Conservation (phyloP, 2,113 vertebrate genomes). For the Sorex fumeus region DNA sequence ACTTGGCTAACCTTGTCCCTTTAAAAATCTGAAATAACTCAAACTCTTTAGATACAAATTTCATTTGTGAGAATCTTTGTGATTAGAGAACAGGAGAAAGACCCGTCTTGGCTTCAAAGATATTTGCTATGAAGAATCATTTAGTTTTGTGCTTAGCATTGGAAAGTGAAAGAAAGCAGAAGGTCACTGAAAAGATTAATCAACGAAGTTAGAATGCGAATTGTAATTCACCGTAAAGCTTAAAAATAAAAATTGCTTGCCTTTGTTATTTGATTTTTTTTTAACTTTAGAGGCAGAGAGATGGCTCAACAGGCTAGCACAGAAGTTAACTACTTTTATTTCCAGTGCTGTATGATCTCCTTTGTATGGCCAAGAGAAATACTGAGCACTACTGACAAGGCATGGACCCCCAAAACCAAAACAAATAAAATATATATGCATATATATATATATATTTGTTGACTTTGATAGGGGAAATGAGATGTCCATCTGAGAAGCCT, state of each 20-base stretch:
- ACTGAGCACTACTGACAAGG: too few species aligned
- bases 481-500: too few species aligned
- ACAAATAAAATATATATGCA: too few species aligned
- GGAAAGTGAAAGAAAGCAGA: background rate
- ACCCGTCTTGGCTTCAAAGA: background rate
- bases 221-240: conserved; percentile 8
- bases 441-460: too few species aligned
- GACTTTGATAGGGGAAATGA: too few species aligned
- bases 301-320: too few species aligned
- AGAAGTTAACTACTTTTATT: too few species aligned
- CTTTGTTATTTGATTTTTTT: background rate
- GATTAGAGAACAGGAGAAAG: background rate
- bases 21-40: background rate
- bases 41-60: conserved; percentile 17
- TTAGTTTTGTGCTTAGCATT: background rate
- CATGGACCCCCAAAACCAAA: too few species aligned
- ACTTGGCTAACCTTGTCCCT: background rate
- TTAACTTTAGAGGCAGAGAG: too few species aligned
- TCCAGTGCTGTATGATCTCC: too few species aligned
- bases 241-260: background rate
- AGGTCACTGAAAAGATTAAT: background rate
- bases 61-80: background rate
- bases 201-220: background rate
- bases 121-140: background rate
- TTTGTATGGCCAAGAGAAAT: too few species aligned